A percentile compares a stretch with the other conserved stretches of the same genome.
Evolutionary conservation across 2,888 invertebrate species (phyloP).

Genomic region (Parelbella ahira): DNA sequence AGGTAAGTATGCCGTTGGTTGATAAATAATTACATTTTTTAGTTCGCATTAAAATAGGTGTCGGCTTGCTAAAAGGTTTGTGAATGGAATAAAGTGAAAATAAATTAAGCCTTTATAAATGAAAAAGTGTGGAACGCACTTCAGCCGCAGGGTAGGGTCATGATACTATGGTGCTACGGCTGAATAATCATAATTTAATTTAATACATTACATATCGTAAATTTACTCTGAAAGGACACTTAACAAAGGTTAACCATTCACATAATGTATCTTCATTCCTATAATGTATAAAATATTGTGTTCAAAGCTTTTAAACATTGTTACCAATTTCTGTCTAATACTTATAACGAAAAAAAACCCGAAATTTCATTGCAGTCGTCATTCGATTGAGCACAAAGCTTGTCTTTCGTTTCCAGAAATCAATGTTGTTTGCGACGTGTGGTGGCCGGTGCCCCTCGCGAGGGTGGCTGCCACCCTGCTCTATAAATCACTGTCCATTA

Average conservation of each 20-base stretch:
- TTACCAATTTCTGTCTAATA: too few relatives aligned
- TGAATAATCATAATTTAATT: conserved; percentile 5
- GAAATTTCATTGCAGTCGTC: conserved; percentile 31
- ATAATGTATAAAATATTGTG: too few relatives aligned
- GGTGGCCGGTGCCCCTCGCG: conserved; percentile 52
- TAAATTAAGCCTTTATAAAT: too few relatives aligned
- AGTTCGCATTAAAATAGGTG: too few relatives aligned
- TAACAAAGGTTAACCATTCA: too few relatives aligned
- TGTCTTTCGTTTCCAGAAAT: conserved; percentile 69
- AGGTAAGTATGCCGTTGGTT: conserved; percentile 13
- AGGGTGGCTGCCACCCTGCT: conserved; percentile 73
- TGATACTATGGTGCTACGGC: conserved; percentile 1
- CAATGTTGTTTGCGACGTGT: conserved; percentile 71
- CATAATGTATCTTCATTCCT: too few relatives aligned
- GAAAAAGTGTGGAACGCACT: too few relatives aligned
- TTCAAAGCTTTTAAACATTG: too few relatives aligned
- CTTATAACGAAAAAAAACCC: too few relatives aligned
- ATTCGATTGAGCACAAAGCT: conserved; percentile 48
- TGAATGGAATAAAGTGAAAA: neutral
- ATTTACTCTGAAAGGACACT: too few relatives aligned
- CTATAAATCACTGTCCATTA: conserved; percentile 80
- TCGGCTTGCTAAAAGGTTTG: conserved; percentile 6
- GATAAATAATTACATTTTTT: neutral
- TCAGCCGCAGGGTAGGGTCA: neutral
- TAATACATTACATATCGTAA: too few relatives aligned